A percentile compares a stretch with the other conserved stretches of the same genome.
Conservation (phyloP, 2,888 invertebrate species). For the Tinea pellionella region DNA sequence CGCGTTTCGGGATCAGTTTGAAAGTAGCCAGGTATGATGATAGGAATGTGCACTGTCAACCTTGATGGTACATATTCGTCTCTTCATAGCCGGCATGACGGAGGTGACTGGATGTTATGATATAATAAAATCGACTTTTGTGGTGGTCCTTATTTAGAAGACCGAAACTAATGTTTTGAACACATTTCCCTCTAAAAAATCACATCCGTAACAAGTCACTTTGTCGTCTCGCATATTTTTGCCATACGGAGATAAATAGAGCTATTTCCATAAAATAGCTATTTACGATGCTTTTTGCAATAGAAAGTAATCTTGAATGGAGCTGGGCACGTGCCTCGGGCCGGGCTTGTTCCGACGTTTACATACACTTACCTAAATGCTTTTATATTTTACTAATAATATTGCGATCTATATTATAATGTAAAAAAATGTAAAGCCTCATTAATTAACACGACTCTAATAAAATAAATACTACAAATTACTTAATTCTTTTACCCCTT, state of each 20-base stretch:
- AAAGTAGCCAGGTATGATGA: too few relatives aligned
- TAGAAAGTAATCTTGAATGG: constrained; percentile 22
- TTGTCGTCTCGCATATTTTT: constrained; percentile 58
- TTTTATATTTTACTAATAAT: not conserved
- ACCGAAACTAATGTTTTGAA: not conserved
- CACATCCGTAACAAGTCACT: constrained; percentile 64
- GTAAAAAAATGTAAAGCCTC: too few relatives aligned
- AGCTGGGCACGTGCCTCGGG: constrained; percentile 40
- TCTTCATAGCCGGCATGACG: not conserved
- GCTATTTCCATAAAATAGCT: constrained; percentile 60
- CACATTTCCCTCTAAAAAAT: constrained; percentile 34
- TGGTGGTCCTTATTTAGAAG: not conserved
- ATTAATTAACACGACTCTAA: too few relatives aligned
- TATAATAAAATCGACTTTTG: too few relatives aligned
- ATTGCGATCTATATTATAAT: not conserved
- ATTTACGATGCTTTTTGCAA: constrained; percentile 40
- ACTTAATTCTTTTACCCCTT: too few relatives aligned
- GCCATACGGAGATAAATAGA: constrained; percentile 36
- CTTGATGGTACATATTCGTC: too few relatives aligned
- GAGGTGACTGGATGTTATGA: too few relatives aligned
- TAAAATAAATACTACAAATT: too few relatives aligned
- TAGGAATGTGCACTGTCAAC: too few relatives aligned
- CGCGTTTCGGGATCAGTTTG: too few relatives aligned
- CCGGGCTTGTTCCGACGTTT: constrained; percentile 7
- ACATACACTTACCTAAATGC: not conserved